Conservation (phyloP, 2,113 vertebrate species). For the Python bivittatus region DNA sequence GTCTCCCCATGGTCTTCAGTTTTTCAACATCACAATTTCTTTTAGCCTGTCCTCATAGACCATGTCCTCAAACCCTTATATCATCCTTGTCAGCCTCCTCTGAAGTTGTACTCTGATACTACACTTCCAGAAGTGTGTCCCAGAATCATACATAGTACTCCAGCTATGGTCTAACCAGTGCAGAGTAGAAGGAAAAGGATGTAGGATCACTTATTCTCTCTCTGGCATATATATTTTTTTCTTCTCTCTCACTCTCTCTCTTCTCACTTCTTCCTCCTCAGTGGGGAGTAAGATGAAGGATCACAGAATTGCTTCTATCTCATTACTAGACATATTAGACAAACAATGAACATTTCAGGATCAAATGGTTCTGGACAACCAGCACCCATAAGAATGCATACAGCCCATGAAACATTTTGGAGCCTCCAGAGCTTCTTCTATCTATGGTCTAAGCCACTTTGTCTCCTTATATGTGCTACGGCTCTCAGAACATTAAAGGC, state of each 20-base stretch:
- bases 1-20: background rate
- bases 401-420: background rate
- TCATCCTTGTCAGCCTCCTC: too few species aligned
- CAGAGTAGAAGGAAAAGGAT: too few species aligned
- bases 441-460: background rate
- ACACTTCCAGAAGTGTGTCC: too few species aligned
- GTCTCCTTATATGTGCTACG: background rate
- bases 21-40: background rate
- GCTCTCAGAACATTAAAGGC: background rate
- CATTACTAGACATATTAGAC: background rate
- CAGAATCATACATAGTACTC: too few species aligned
- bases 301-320: background rate
- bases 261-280: background rate
- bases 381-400: background rate
- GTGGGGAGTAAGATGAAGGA: background rate
- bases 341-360: background rate
- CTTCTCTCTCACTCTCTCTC: background rate
- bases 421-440: background rate
- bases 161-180: too few species aligned
- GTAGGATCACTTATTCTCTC: background rate
- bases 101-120: too few species aligned
- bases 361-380: background rate
- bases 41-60: background rate
- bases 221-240: background rate
- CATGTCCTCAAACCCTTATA: too few species aligned